Percentiles rank a stretch among this genome's conserved stretches.
Evolutionary conservation across 2,797 vertebrate species (phyloP).

Genomic region (Loriculus beryllinus): DNA sequence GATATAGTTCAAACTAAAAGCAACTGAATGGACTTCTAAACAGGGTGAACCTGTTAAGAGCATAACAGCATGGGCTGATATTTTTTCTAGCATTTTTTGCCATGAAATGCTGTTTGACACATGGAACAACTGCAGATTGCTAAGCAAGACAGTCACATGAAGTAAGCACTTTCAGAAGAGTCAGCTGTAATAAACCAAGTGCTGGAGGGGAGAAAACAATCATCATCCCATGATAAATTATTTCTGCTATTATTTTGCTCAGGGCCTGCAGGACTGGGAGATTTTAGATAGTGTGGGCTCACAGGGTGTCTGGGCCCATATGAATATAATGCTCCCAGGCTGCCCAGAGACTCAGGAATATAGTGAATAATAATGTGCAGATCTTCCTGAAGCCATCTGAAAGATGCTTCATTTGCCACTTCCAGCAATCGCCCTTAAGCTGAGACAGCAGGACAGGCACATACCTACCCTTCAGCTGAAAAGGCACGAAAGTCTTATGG

Average conservation of each 20-base stretch:
- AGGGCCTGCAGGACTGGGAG: not conserved
- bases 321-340: not conserved
- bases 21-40: not conserved
- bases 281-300: not conserved
- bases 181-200: slow-evolving; percentile 31
- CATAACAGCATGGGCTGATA: not conserved
- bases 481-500: not conserved
- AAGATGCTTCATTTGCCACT: not conserved
- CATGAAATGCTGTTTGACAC: slow-evolving; percentile 33
- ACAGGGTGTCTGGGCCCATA: not conserved
- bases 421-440: not conserved
- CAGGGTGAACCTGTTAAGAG: not conserved
- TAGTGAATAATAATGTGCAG: not conserved
- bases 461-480: not conserved
- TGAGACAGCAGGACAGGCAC: not conserved
- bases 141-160: not conserved
- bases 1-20: not conserved
- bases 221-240: slow-evolving; percentile 37
- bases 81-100: not conserved
- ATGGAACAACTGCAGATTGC: not conserved
- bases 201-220: slow-evolving; percentile 11
- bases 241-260: not conserved
- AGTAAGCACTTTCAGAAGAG: not conserved
- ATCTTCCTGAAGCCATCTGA: not conserved
- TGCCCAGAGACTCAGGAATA: not conserved